These are phyloP conservation scores for Drosophila infuscata DNA, from an alignment of 2,888 invertebrate species.

Conservation along the genomic window DNA sequence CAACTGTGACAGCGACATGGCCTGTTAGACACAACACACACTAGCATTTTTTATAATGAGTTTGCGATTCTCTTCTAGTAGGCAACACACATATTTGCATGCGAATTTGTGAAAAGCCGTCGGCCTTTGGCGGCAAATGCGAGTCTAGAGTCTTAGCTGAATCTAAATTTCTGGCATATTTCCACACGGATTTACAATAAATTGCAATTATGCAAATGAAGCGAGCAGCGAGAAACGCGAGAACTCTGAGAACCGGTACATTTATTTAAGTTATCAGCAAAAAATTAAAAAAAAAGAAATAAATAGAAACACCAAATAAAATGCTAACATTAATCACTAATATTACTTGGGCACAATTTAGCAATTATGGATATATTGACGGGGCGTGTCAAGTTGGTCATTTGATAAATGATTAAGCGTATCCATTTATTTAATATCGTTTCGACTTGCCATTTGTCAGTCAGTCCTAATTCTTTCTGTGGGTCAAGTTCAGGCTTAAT, in stretches of 20 bases:
- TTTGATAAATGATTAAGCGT: constrained; percentile 63
- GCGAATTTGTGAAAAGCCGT: constrained; percentile 65
- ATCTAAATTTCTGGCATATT: constrained; percentile 69
- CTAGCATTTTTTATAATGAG: constrained; percentile 34
- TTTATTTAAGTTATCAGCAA: constrained; percentile 13
- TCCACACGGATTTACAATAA: constrained; percentile 76
- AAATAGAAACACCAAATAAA: constrained; percentile 2
- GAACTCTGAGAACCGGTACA: constrained; percentile 32
- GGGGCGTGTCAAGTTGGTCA: constrained; percentile 68
- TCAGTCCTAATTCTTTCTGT: constrained; percentile 17
- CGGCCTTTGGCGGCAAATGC: constrained; percentile 58
- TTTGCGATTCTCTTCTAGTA: constrained; percentile 34
- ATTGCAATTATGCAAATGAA: constrained; percentile 78
- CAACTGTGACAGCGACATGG: constrained; percentile 36
- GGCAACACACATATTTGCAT: constrained; percentile 30
- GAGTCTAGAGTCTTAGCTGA: background rate
- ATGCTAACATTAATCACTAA: constrained; percentile 66
- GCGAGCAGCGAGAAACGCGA: constrained; percentile 21
- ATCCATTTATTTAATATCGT: constrained; percentile 19
- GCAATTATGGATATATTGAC: constrained; percentile 73
- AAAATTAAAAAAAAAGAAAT: background rate
- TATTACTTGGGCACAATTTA: constrained; percentile 63
- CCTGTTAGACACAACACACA: constrained; percentile 5
- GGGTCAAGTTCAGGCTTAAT: constrained; percentile 44
- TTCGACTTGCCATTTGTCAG: constrained; percentile 28